These are phyloP conservation scores for Kobus ellipsiprymnus DNA, from an alignment of 2,113 vertebrate genomes.

Conservation along the genomic window DNA sequence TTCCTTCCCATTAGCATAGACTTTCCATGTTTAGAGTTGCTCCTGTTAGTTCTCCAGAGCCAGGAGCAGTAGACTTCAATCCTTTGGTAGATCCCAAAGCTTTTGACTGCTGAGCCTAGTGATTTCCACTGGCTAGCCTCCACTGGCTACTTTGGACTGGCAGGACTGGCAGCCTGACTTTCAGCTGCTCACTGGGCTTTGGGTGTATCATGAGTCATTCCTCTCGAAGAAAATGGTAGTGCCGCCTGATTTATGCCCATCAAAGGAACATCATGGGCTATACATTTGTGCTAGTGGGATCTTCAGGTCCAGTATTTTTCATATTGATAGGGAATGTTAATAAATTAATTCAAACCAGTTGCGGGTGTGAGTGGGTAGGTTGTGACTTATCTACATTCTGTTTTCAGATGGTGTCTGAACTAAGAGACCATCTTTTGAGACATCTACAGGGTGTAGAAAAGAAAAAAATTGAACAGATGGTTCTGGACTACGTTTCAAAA, in stretches of 20 bases:
- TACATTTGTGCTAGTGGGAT: background rate
- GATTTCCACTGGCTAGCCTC: background rate
- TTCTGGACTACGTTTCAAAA: constrained; percentile 91
- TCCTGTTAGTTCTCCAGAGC: background rate
- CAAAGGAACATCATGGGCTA: background rate
- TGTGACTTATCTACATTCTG: background rate
- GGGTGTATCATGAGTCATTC: background rate
- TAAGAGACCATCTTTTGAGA: constrained; percentile 92
- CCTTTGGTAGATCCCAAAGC: background rate
- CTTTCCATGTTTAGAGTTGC: background rate
- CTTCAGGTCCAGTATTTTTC: background rate
- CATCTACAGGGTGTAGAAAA: constrained; percentile 89
- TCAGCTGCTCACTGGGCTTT: background rate
- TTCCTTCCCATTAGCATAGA: background rate
- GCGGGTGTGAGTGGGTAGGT: background rate
- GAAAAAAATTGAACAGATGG: constrained; percentile 91
- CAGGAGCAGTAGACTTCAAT: background rate
- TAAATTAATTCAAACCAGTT: background rate
- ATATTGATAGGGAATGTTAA: background rate
- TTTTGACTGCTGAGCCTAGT: background rate
- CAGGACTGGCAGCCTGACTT: background rate
- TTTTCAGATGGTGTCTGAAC: constrained; percentile 89
- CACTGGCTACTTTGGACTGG: background rate
- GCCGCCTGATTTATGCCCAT: background rate
- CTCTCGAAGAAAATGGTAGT: background rate